Conservation (phyloP, 2,113 vertebrate genomes). For the Sebastes schlegelii region DNA sequence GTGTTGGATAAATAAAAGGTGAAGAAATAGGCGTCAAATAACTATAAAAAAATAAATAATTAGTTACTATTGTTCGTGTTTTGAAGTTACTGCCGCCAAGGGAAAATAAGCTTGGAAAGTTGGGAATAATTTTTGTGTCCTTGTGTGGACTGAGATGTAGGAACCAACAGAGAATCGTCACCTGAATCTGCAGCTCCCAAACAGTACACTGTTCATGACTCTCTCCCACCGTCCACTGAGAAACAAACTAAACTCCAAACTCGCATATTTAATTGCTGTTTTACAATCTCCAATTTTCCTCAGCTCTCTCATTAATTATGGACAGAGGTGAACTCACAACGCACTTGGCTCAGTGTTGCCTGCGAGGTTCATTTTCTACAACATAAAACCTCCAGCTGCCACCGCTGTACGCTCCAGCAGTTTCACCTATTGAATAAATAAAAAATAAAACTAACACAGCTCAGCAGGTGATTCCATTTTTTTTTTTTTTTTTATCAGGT, state of each 20-base stretch:
- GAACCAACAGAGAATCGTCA: too few relatives aligned
- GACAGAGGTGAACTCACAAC: background rate
- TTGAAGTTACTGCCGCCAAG: background rate
- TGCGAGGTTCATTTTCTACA: constrained; percentile 35
- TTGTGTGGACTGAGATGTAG: too few relatives aligned
- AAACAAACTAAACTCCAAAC: background rate
- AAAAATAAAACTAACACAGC: constrained; percentile 9
- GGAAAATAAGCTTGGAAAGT: too few relatives aligned
- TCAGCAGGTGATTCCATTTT: constrained; percentile 43
- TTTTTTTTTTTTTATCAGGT: constrained; percentile 47
- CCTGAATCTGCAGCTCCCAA: too few relatives aligned
- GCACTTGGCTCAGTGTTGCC: background rate
- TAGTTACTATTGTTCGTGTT: background rate
- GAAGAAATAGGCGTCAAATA: background rate
- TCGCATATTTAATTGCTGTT: background rate
- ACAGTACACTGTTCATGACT: background rate
- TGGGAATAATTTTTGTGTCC: too few relatives aligned
- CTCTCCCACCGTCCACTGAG: background rate
- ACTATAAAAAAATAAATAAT: background rate
- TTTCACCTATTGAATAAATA: constrained; percentile 35
- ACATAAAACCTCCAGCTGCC: constrained; percentile 50
- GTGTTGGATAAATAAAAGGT: background rate
- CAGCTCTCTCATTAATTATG: constrained; percentile 17
- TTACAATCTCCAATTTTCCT: constrained; percentile 26
- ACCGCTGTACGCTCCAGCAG: constrained; percentile 17